Base-by-base conservation (phyloP, 2,113 vertebrate genomes). In the Lamprologus speciosus region DNA sequence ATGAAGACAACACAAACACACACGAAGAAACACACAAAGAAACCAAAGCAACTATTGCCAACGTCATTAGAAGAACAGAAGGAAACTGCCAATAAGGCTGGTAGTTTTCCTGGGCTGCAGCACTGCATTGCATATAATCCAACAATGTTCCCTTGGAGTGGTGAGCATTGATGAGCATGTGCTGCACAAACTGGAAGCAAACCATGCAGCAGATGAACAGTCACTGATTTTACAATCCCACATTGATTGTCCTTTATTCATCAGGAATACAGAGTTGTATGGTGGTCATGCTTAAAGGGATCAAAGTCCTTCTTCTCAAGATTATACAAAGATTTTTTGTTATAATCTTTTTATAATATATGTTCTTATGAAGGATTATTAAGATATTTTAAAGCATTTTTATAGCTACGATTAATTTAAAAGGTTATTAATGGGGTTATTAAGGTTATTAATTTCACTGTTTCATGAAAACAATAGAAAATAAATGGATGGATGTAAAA, bases 1-100 rank as follows among this genome's bases (percentile, higher is more conserved):
- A 42, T 1, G 2, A 70, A 9, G n/a, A 2, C 4, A 0, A 33
- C 17, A 19, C 57, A 10, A 0, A 68, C 7, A 40, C 17, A 68
- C 7, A 55, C 4, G 4, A 55, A 23, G 21, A 53, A n/a, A 21
- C 53, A 54, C 21, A 12, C 9, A 4, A n/a, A 12, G 17, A 65
- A 13, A 37, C 33, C 19, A 65, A 21, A 65, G 31, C 31, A 13
- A 21, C 33, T 37, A 35, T 1, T 65, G 63, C 63, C 19, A 40
- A 23, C n/a, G 4, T 13, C 35, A 40, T 13, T 13, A 40, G 63
- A 40, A 14, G 63, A 68, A 68, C 35, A 21, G 63, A 40, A 40
- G 33, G 33, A 21, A 68, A 40, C 33, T 13, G 7, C 11, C 1
- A 37, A 21, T 1, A 5, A 8, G 60, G 33, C 19, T 13, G 19